Conservation (phyloP, 1,140 invertebrate genomes). For the Cherax quadricarinatus region DNA sequence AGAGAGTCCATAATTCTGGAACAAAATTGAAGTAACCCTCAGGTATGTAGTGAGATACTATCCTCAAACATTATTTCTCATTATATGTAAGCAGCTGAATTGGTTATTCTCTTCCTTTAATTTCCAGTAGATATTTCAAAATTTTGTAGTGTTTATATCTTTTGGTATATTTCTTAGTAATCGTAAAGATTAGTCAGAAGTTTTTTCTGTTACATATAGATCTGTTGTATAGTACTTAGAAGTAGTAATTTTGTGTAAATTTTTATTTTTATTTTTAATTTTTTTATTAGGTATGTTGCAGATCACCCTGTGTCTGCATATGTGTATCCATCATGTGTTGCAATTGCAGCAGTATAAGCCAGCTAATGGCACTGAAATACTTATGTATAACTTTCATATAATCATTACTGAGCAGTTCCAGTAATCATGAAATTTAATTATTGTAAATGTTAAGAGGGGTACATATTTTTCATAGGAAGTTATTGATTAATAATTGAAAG, state of each 20-base stretch:
- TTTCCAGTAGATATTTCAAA: not conserved
- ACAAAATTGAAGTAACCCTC: slow-evolving; percentile 3
- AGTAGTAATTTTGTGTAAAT: not conserved
- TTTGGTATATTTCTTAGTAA: not conserved
- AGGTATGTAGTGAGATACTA: not conserved
- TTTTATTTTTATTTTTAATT: not conserved
- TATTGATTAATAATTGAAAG: not conserved
- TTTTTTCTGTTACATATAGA: not conserved
- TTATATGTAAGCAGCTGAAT: not conserved
- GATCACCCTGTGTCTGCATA: not conserved
- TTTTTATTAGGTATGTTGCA: not conserved
- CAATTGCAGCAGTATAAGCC: not conserved
- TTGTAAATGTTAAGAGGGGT: not conserved
- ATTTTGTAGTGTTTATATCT: not conserved
- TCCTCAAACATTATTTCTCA: not conserved
- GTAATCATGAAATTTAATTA: not conserved
- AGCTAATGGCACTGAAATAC: not conserved
- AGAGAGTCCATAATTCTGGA: slow-evolving; percentile 17
- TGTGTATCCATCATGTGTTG: not conserved
- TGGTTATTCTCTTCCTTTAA: not conserved
- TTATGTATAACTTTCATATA: not conserved
- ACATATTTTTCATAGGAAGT: not conserved
- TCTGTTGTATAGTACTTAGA: not conserved
- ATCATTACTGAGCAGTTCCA: not conserved
- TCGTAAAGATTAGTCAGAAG: not conserved